A percentile compares a stretch with the other conserved stretches of the same genome.
Evolutionary conservation across 2,888 invertebrate genomes (phyloP).

Genomic region (Campoletis raptor): DNA sequence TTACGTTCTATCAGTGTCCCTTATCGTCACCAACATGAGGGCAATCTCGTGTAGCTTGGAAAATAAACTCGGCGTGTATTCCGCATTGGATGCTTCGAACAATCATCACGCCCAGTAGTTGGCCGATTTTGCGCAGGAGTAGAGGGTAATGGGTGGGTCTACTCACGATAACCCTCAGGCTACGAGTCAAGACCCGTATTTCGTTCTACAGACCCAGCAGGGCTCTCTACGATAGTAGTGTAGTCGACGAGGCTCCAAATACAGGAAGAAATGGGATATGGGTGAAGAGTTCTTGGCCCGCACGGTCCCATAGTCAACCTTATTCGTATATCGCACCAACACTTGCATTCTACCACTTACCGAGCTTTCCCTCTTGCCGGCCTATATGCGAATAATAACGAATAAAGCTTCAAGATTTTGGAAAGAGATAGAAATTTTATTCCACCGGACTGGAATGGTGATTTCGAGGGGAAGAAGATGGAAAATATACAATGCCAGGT

Average conservation of each 20-base stretch:
- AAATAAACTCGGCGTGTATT: background rate
- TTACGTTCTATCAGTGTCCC: background rate
- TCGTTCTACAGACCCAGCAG: background rate
- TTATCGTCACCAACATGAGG: conserved; percentile 15
- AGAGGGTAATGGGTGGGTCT: background rate
- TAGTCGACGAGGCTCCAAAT: conserved; percentile 19
- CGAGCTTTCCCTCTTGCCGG: conserved; percentile 14
- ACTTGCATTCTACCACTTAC: background rate
- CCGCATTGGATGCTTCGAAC: conserved; percentile 1
- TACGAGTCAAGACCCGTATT: conserved; percentile 9
- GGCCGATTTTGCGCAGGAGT: conserved; percentile 6
- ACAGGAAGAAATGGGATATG: background rate
- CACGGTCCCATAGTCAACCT: conserved; percentile 27
- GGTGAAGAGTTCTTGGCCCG: conserved; percentile 26
- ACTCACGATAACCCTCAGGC: conserved; percentile 22
- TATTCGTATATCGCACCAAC: conserved; percentile 21
- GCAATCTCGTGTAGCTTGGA: conserved; percentile 15
- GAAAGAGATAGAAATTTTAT: conserved; percentile 54
- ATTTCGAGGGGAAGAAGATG: conserved; percentile 1
- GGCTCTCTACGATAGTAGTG: background rate
- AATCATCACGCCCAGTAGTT: conserved; percentile 16
- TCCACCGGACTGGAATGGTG: conserved; percentile 45
- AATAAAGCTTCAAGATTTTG: conserved; percentile 55
- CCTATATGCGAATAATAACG: conserved; percentile 46
- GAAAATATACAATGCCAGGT: background rate